Percentiles rank a stretch among this genome's conserved stretches.
phyloP scores from a whole-genome alignment of 2,113 vertebrate genomes.

The Gallinago media region DNA sequence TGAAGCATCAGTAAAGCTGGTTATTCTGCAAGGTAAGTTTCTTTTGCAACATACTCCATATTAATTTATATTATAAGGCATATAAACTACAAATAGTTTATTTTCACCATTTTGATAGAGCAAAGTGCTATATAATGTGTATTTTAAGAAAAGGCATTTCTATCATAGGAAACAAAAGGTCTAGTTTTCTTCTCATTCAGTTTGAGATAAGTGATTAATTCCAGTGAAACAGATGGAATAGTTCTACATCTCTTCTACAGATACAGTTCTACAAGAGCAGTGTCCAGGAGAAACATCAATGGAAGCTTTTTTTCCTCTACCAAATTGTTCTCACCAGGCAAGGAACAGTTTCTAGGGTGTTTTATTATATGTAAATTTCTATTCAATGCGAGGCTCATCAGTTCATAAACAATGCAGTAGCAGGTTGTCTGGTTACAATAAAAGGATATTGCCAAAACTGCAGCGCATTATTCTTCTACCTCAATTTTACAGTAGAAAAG shows the following conservation, averaged over 20 bases:
- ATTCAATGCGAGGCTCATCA: background rate
- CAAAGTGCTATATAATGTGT: background rate
- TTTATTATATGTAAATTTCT: background rate
- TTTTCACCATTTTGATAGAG: rapidly evolving
- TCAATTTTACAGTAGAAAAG: constrained; percentile 36
- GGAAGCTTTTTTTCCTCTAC: background rate
- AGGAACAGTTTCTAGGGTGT: background rate
- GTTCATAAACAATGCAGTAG: constrained; percentile 37
- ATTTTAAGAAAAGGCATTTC: background rate
- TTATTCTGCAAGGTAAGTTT: background rate
- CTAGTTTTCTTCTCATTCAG: background rate
- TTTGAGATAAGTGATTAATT: background rate
- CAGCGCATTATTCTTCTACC: background rate
- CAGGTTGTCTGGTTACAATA: background rate
- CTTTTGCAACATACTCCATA: background rate
- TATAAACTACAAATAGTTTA: background rate
- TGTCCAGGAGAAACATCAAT: background rate
- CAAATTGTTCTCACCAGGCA: background rate
- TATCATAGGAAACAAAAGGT: rapidly evolving
- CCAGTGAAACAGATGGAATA: background rate
- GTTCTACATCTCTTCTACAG: no score
- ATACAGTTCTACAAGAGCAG: background rate
- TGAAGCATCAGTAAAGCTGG: background rate
- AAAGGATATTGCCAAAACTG: constrained; percentile 18
- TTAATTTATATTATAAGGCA: background rate